Evolutionary conservation across 2,113 vertebrate genomes (phyloP), one percentile per base, ranked within the genome.

Genomic region (Casuarius casuarius): DNA sequence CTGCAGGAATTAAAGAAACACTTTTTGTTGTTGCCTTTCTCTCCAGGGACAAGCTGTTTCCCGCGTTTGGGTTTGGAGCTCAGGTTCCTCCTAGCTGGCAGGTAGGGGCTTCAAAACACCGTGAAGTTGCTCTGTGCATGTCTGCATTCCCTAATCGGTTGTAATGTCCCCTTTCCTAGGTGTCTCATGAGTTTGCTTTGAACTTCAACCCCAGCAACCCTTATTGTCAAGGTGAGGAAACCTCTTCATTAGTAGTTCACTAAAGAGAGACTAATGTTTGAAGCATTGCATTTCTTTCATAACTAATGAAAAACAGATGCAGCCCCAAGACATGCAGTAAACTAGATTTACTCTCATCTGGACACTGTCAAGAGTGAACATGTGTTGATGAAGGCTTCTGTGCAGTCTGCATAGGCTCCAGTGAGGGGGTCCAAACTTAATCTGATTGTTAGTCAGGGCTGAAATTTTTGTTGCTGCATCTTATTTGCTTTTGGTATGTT

Each of bases 61-160:
- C 99, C 92, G 99, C 98, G 0, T 99, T 99, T 95, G 99, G 99
- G 22, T 99, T 99, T 98, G 99, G 99, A 93, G 99, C 99, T 89
- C 99, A 99, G 89, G 96, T 99, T 61, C 99, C 99, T 95, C 99
- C 99, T 92, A 97, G 98, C 77, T 99, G 98, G 97, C 96, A 99
- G 99, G 99, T 99, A 76, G 56, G 93, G 31, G 10, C 71, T 59
- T 94, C 48, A 28, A 22, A 52, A 18, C 4, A 0, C 46, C 38
- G 23, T 11, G n/a, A 38, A 13, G 46, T 63, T 44, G 48, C 44
- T 90, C 54, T 92, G 59, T 91, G 33, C 10, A 1, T 17, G 19
- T 70, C 40, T 88, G n/a, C 44, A 10, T 86, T 90, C 59, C 31
- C 7, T 87, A 33, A 92, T 68, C 25, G 52, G 74, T 54, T 73